Conservation (phyloP, 2,113 vertebrate genomes). For the Pterocles gutturalis region DNA sequence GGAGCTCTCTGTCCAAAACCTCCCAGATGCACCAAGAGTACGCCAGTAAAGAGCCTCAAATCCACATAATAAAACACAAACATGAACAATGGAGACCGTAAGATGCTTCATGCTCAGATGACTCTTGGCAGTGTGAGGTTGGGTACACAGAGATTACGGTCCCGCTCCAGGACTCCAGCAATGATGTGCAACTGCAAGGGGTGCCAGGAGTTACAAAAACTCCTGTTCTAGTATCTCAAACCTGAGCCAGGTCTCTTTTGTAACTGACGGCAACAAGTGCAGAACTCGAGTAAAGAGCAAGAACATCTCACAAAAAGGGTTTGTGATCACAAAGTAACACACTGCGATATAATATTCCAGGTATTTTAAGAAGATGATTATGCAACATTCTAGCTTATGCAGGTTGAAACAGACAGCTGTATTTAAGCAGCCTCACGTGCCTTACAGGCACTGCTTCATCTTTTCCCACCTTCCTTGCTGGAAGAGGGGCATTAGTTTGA, state of each 20-base stretch:
- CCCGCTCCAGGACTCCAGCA: background rate
- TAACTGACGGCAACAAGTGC: background rate
- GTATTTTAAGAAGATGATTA: background rate
- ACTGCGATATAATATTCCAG: background rate
- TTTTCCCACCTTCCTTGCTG: background rate
- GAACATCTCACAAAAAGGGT: background rate
- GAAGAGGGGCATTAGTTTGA: background rate
- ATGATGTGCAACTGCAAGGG: accelerated
- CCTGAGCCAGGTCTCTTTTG: background rate
- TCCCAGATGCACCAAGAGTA: background rate
- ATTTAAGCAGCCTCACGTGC: background rate
- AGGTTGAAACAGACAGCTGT: background rate
- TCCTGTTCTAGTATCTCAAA: accelerated
- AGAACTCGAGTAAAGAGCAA: background rate
- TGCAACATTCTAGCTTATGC: background rate
- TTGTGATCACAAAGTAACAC: background rate
- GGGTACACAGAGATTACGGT: background rate
- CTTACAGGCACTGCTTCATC: background rate
- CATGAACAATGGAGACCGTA: background rate
- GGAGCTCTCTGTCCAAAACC: background rate
- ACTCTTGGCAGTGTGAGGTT: background rate
- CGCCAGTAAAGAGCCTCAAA: background rate
- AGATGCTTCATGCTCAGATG: background rate
- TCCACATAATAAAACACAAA: background rate
- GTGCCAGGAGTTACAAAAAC: background rate